phyloP scores from a whole-genome alignment of 2,888 invertebrate genomes.

The Idaea aversata region DNA sequence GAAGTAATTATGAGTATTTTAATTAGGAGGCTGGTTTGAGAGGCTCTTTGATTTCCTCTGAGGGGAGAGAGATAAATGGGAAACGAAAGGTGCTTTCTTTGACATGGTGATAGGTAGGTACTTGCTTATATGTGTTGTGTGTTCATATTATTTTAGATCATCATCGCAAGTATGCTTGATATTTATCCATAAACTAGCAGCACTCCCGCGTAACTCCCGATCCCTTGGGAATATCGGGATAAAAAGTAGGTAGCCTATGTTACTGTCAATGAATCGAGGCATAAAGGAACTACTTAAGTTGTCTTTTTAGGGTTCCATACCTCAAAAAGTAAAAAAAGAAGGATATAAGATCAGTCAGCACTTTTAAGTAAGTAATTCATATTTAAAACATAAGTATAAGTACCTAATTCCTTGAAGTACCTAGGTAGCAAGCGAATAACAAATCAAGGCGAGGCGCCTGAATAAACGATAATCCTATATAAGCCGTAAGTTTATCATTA shows the following conservation, averaged over 20 bases:
- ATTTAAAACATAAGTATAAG: neutral
- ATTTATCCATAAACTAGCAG: too few relatives aligned
- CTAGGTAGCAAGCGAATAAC: constrained; percentile 12
- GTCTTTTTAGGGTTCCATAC: too few relatives aligned
- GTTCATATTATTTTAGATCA: too few relatives aligned
- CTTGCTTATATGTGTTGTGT: neutral
- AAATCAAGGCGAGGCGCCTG: constrained; percentile 29
- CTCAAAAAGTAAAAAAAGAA: too few relatives aligned
- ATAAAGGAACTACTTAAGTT: too few relatives aligned
- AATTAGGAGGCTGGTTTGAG: neutral
- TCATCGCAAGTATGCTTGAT: too few relatives aligned
- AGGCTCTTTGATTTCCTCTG: neutral
- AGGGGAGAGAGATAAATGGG: neutral
- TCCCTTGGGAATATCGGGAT: too few relatives aligned
- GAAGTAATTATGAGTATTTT: neutral
- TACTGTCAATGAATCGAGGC: too few relatives aligned
- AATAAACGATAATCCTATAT: constrained; percentile 34
- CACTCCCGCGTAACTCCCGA: too few relatives aligned
- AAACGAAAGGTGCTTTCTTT: neutral
- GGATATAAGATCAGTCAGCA: too few relatives aligned
- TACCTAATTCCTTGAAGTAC: neutral
- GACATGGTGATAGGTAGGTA: neutral
- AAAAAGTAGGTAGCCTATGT: too few relatives aligned
- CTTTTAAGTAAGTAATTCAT: neutral
- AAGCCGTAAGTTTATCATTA: neutral